These are phyloP conservation scores for Ectobius pallidus DNA, from an alignment of 2,888 invertebrate species.

Conservation along the genomic window DNA sequence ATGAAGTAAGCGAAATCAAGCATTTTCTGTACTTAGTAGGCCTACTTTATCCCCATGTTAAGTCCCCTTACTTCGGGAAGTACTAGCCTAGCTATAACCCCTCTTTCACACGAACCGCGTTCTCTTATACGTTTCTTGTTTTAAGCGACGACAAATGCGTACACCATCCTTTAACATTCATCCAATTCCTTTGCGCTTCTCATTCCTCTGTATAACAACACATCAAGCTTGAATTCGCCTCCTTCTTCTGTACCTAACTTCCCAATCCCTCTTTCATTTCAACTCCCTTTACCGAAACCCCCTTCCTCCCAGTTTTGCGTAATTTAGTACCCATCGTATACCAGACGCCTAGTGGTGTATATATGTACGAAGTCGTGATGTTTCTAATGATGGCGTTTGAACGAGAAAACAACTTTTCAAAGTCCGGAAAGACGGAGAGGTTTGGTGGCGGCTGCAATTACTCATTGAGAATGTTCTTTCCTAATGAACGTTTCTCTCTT, in stretches of 20 bases:
- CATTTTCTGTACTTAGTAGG: no score
- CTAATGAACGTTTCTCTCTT: constrained; percentile 41
- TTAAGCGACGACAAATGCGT: neutral
- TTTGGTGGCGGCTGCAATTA: constrained; percentile 39
- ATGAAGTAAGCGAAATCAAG: no score
- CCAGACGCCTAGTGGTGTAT: neutral
- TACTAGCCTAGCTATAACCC: no score
- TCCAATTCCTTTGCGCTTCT: neutral
- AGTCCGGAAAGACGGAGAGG: constrained; percentile 40
- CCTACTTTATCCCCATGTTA: no score
- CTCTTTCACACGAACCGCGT: no score
- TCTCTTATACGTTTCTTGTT: neutral
- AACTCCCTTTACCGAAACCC: neutral
- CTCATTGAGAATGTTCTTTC: constrained; percentile 44
- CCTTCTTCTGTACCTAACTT: neutral
- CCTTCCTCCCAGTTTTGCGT: neutral
- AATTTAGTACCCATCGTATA: constrained; percentile 4
- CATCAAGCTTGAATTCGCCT: neutral
- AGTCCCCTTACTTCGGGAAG: no score
- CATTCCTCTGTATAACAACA: neutral
- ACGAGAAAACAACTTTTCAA: constrained; percentile 42
- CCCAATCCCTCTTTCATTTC: neutral
- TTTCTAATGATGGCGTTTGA: constrained; percentile 36
- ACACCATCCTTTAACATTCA: neutral
- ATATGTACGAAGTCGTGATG: constrained; percentile 15